Percentiles rank a stretch among this genome's conserved stretches.
phyloP scores from a whole-genome alignment of 2,113 vertebrate genomes.

The Oceanodroma tethys region DNA sequence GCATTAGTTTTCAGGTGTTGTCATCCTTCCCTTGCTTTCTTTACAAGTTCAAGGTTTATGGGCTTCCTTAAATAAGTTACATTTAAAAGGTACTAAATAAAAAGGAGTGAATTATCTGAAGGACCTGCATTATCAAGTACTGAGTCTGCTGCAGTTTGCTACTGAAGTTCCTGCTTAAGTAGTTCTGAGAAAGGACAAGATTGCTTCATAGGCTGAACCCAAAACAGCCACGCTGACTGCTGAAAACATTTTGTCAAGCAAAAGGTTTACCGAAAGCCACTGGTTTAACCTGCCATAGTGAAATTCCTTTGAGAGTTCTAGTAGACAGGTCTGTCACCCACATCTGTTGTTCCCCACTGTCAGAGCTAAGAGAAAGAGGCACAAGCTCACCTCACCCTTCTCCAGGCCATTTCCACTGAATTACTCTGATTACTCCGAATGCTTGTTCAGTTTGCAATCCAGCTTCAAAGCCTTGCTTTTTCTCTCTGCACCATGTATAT shows the following conservation, averaged over 20 bases:
- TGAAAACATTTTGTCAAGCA: background rate
- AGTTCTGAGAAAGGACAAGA: background rate
- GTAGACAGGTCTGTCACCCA: background rate
- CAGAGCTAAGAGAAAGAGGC: background rate
- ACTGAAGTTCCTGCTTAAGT: background rate
- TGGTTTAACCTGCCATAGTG: background rate
- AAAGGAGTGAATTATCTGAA: slow-evolving; percentile 21
- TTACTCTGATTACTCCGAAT: background rate
- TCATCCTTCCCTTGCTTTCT: background rate
- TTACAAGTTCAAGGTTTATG: background rate
- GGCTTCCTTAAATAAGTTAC: slow-evolving; percentile 31
- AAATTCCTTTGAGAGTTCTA: slow-evolving; percentile 33
- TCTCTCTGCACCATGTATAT: background rate
- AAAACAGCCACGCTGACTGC: background rate
- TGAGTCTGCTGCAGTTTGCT: background rate
- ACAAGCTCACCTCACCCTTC: background rate
- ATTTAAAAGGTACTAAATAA: slow-evolving; percentile 31
- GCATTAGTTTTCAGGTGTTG: background rate
- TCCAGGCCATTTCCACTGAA: background rate
- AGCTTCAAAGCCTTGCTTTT: background rate
- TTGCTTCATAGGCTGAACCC: background rate
- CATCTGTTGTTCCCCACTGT: background rate
- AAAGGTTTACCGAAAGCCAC: background rate
- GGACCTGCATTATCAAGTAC: background rate
- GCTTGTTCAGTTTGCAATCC: background rate